Base-by-base conservation (phyloP, 1,140 invertebrate species). In the Episyrphus balteatus region DNA sequence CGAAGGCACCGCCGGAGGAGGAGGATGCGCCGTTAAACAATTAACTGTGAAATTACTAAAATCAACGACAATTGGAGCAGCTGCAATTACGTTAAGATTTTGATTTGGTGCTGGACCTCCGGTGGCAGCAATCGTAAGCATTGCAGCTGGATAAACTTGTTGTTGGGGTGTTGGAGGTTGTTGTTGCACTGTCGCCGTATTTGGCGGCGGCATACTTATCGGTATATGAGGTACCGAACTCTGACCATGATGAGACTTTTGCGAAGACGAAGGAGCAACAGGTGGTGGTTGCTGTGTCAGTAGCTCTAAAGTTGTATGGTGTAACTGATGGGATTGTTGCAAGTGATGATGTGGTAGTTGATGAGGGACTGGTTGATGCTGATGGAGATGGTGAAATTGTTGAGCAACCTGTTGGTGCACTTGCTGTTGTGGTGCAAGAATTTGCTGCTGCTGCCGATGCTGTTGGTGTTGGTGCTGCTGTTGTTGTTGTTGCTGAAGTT, bases 21-120 rank as follows among this genome's bases (percentile, higher is more conserved):
- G 46, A 9, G 41, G 38, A 18, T 43, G 46, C 34, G 19, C 26
- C 12, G 38, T 17, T 41, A 51, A 21, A 14, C 50, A 51, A 51
- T 51, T 51, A 8, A 51, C 17, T n/a, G 41, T 31, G 12, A 51
- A 51, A 45, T 38, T 51, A 26, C 46, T 42, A 17, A 51, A 48
- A 37, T 51, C 50, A 13, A 51, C 50, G 34, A 51, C 47, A 42
- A 51, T 51, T 30, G 50, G 50, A 30, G 50, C 50, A 1, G 50
- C 42, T 12, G 47, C 42, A 7, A 51, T 51, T 2, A 51, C 50
- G 45, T 51, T 51, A 5, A 51, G 26, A 42, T 51, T 51, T 48
- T 51, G 50, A 49, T 39, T 17, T 36, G 33, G 30, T 26, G 44
- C 5, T 8, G 39, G 17, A 26, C 21, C 21, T 26, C 21, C 21